Conservation (phyloP, 2,888 invertebrate genomes). For the Campoplex nolae region DNA sequence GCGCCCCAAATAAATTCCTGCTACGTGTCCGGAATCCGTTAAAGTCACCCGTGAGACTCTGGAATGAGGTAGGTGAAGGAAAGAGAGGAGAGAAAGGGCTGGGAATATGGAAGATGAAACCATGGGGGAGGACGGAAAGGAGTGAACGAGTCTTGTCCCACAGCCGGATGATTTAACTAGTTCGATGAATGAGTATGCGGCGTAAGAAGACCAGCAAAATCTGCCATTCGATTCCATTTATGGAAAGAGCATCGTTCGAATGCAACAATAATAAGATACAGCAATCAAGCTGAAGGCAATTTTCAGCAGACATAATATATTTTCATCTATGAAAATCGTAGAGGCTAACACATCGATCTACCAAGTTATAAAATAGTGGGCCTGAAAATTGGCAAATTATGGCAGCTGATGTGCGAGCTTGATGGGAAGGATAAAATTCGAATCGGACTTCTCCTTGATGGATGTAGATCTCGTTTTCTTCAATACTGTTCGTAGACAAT, state of each 20-base stretch:
- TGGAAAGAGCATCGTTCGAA: neutral
- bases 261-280: constrained; percentile 45
- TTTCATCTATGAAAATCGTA: neutral
- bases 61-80: constrained; percentile 6
- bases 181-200: constrained; percentile 67
- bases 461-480: no score
- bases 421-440: neutral
- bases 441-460: neutral
- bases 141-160: constrained; percentile 66
- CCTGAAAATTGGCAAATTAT: neutral
- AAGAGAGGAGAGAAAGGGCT: neutral
- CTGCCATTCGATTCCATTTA: neutral
- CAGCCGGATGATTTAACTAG: constrained; percentile 78
- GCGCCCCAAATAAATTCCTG: constrained; percentile 82
- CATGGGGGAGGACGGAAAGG: constrained; percentile 3
- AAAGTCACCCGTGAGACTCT: constrained; percentile 19
- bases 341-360: neutral
- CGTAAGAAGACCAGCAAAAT: constrained; percentile 33
- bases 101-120: neutral
- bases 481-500: neutral
- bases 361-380: neutral
- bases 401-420: neutral
- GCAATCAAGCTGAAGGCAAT: constrained; percentile 31
- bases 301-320: neutral
- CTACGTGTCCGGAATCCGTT: constrained; percentile 81